Evolutionary conservation across 2,888 invertebrate species (phyloP).

Genomic region (Caenorhabditis sulstoni): DNA sequence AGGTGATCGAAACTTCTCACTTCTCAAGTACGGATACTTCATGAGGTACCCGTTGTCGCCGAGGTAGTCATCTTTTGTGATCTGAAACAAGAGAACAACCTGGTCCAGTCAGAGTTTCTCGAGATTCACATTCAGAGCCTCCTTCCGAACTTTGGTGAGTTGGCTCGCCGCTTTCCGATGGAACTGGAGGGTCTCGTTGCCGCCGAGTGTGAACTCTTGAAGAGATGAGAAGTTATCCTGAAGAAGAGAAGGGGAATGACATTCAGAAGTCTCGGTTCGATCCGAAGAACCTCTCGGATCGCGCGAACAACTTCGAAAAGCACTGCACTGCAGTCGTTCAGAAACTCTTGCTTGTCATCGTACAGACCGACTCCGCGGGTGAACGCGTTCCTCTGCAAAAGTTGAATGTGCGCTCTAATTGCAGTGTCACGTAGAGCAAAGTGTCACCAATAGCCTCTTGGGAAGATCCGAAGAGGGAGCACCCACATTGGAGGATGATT

Average conservation of each 20-base stretch:
- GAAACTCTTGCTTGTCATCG: conserved; percentile 32
- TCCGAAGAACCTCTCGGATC: conserved; percentile 24
- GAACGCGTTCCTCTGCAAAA: conserved; percentile 39
- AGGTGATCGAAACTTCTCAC: neutral
- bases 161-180: conserved; percentile 34
- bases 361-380: conserved; percentile 31
- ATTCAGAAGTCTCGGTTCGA: too few relatives aligned
- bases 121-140: conserved; percentile 36
- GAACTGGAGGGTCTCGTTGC: conserved; percentile 45
- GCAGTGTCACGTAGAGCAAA: conserved; percentile 9
- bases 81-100: conserved; percentile 27
- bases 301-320: conserved; percentile 45
- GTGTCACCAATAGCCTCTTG: too few relatives aligned
- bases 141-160: conserved; percentile 27
- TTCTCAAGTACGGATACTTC: conserved; percentile 15
- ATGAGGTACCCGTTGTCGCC: conserved; percentile 46
- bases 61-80: conserved; percentile 38
- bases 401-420: neutral
- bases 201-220: conserved; percentile 36
- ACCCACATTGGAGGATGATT: too few relatives aligned
- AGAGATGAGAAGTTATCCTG: conserved; percentile 50
- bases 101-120: neutral
- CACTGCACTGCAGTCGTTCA: conserved; percentile 8
- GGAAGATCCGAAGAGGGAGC: too few relatives aligned
- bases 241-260: too few relatives aligned